phyloP scores from a whole-genome alignment of 2,888 invertebrate species.

The Drosophila tripunctata region DNA sequence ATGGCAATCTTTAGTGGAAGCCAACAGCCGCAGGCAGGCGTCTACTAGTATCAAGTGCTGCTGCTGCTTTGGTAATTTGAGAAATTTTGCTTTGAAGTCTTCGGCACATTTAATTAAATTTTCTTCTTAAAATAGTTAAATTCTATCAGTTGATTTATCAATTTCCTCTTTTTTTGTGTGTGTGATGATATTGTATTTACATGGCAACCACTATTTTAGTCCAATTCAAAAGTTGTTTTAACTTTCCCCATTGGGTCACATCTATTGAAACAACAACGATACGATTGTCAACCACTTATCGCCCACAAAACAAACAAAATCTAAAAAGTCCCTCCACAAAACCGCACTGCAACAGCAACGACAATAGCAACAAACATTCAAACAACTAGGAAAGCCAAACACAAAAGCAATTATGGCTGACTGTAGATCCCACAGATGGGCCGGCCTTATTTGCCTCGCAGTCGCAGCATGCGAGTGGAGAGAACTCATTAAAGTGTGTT shows the following conservation, averaged over 20 bases:
- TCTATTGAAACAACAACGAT: no score
- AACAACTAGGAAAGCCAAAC: slow-evolving; percentile 52
- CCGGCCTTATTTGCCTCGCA: slow-evolving; percentile 7
- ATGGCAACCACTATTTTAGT: slow-evolving; percentile 22
- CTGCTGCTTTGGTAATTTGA: neutral
- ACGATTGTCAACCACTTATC: slow-evolving; percentile 70
- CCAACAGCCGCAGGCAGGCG: slow-evolving; percentile 5
- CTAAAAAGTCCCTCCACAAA: slow-evolving; percentile 58
- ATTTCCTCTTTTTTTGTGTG: no score
- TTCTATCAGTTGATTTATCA: no score
- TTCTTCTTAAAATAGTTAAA: no score
- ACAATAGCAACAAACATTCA: no score
- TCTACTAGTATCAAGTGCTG: slow-evolving; percentile 2
- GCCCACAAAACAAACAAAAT: slow-evolving; percentile 74
- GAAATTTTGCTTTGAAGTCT: slow-evolving; percentile 1
- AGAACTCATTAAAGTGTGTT: slow-evolving; percentile 71
- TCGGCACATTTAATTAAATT: neutral
- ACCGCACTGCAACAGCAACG: slow-evolving; percentile 42
- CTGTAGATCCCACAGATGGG: slow-evolving; percentile 36
- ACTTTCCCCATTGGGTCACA: slow-evolving; percentile 5
- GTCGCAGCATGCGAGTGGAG: slow-evolving; percentile 24
- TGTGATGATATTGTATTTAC: slow-evolving; percentile 1
- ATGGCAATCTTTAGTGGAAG: slow-evolving; percentile 27
- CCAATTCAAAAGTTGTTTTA: slow-evolving; percentile 28
- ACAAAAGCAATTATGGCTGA: slow-evolving; percentile 55